Base-by-base conservation (phyloP, 2,797 vertebrate genomes). In the Spizella passerina region DNA sequence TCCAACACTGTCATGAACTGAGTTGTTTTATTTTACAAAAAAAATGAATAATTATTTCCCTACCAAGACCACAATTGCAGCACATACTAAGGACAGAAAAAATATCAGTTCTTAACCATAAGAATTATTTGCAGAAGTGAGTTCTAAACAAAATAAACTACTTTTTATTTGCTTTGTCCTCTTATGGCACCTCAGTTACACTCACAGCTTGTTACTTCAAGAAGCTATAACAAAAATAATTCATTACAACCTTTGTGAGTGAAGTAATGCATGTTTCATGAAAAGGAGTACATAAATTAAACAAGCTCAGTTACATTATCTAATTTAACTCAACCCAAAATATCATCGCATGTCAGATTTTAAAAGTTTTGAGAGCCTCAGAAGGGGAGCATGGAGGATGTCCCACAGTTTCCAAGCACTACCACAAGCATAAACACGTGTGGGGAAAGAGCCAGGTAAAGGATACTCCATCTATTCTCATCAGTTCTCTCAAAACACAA, bases 201-300 rank as follows among this genome's bases (percentile, higher is more conserved):
- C 12, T 69, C 26, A 52, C 9, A 68, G 38, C 9, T 65, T 72
- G 3, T 36, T 61, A 82, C 49, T 84, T 88, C 43, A 86, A 49
- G 38, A 55, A 92, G n/a, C n/a, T 50, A 11, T 39, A 75, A 91
- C 34, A 55, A 90, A 93, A 95, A 92, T 88, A 86, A 82, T 81
- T 95, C 34, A 82, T 90, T 76, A 44, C 14, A 72, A 63, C 34
- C 21, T 79, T 52, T 49, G 8, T 38, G 20, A 94, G 75, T 56
- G 52, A 82, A 73, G 38, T 34, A 84, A 90, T 77, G 44, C 18
- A 84, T n/a, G 29, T 60, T 88, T 83, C 36, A 92, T 65, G 59
- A 49, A 90, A 79, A 86, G 34, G 24, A 60, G 22, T 43, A 77
- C 30, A 72, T 90, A 69, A 93, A 88, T 86, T 65, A 93, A 95